These are phyloP conservation scores for Epinephelus malabaricus DNA, from an alignment of 2,797 vertebrate genomes.

Conservation along the genomic window DNA sequence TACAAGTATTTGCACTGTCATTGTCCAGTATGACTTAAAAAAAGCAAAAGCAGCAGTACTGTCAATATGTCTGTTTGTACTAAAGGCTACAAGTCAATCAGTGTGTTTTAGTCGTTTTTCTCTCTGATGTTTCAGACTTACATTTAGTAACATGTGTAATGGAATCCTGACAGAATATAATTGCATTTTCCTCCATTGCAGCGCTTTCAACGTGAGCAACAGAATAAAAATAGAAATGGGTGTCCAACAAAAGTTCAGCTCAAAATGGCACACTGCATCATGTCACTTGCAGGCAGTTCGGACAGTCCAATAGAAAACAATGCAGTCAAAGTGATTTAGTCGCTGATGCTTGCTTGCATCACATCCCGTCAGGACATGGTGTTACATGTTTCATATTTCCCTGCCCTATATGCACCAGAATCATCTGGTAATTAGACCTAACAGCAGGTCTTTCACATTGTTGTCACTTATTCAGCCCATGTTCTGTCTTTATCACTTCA, in stretches of 20 bases:
- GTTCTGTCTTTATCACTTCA: conserved; percentile 29
- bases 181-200: not conserved
- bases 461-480: not conserved
- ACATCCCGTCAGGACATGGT: not conserved
- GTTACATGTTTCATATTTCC: not conserved
- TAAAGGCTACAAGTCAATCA: not conserved
- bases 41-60: not conserved
- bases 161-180: not conserved
- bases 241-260: too few species aligned
- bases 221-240: too few species aligned
- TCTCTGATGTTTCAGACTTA: not conserved
- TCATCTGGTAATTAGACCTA: conserved; percentile 24
- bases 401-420: not conserved
- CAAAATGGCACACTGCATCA: too few species aligned
- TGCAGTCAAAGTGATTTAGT: too few species aligned
- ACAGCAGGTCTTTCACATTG: not conserved
- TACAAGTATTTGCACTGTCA: too few species aligned
- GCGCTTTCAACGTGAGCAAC: too few species aligned
- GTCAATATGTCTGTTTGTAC: not conserved
- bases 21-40: not conserved
- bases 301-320: too few species aligned
- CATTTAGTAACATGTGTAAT: not conserved
- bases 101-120: not conserved
- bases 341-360: too few species aligned
- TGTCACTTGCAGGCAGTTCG: too few species aligned